Evolutionary conservation across 2,113 vertebrate species (phyloP).

Genomic region (Oreocharis arfaki): DNA sequence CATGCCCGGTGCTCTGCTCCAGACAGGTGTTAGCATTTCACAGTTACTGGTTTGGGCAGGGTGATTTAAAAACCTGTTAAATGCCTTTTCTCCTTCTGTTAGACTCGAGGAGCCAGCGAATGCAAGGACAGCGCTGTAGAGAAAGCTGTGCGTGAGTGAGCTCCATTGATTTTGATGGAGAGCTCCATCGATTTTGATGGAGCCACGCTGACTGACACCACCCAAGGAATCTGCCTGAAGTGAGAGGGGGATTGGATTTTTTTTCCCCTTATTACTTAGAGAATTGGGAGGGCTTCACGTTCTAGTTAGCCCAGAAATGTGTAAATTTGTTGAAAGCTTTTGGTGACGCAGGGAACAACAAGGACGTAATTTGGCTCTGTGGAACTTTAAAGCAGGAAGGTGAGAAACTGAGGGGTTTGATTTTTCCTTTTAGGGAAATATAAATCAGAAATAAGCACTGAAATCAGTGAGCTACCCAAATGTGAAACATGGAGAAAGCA

Average conservation of each 20-base stretch:
- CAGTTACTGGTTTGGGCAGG: neutral
- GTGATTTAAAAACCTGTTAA: neutral
- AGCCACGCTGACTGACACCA: neutral
- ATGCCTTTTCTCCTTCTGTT: neutral
- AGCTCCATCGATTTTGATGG: neutral
- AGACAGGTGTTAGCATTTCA: neutral
- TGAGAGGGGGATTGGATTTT: neutral
- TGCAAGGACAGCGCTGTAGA: neutral
- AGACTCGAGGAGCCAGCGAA: neutral
- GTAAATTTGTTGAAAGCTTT: constrained; percentile 20
- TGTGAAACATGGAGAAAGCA: neutral
- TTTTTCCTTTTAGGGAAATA: neutral
- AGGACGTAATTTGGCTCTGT: neutral
- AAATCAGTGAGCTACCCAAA: neutral
- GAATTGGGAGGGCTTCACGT: neutral
- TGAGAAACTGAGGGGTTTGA: neutral
- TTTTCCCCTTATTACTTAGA: neutral
- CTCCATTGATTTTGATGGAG: neutral
- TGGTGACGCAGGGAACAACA: neutral
- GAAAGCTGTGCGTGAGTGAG: neutral
- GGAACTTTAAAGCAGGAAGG: neutral
- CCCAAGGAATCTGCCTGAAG: neutral
- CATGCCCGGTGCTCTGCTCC: neutral
- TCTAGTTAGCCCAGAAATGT: neutral
- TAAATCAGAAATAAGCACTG: neutral